Percentiles rank a stretch among this genome's conserved stretches.
These are phyloP conservation scores for Pelobates cultripes DNA, from an alignment of 2,797 vertebrate genomes.

Conservation along the genomic window DNA sequence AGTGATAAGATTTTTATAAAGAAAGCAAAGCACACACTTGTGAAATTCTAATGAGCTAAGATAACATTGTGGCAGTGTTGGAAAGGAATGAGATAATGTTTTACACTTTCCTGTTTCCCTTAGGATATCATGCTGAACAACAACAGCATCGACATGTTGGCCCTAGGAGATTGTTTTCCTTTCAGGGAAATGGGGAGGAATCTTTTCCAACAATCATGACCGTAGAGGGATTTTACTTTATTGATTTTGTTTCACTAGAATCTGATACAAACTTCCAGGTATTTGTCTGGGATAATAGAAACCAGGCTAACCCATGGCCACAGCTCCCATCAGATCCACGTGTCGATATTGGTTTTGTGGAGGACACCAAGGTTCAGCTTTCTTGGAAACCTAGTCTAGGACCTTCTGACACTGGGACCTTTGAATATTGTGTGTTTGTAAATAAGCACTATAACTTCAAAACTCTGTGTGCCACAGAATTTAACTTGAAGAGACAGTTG, in stretches of 20 bases:
- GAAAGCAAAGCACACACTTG: too few relatives aligned
- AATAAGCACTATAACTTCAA: constrained; percentile 49
- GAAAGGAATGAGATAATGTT: background rate
- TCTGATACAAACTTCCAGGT: constrained; percentile 40
- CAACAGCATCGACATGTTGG: background rate
- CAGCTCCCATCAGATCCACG: constrained; percentile 40
- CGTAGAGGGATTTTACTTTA: constrained; percentile 25
- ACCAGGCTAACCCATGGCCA: constrained; percentile 30
- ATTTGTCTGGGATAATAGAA: constrained; percentile 19
- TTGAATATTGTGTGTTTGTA: constrained; percentile 46
- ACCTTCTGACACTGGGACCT: background rate
- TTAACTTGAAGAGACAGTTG: background rate
- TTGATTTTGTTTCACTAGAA: constrained; percentile 43
- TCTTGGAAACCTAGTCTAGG: constrained; percentile 44
- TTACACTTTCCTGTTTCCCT: background rate
- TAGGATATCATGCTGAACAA: constrained; percentile 9
- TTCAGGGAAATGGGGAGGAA: constrained; percentile 49
- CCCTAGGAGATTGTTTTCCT: constrained; percentile 27
- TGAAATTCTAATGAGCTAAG: too few relatives aligned
- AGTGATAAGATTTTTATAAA: too few relatives aligned
- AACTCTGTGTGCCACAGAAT: constrained; percentile 48
- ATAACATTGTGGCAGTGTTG: too few relatives aligned
- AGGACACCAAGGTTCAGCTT: constrained; percentile 27
- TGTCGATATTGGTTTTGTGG: constrained; percentile 21
- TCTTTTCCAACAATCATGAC: background rate